These are phyloP conservation scores for Microctenopoma lineatum DNA, from an alignment of 2,797 vertebrate species.

Conservation along the genomic window DNA sequence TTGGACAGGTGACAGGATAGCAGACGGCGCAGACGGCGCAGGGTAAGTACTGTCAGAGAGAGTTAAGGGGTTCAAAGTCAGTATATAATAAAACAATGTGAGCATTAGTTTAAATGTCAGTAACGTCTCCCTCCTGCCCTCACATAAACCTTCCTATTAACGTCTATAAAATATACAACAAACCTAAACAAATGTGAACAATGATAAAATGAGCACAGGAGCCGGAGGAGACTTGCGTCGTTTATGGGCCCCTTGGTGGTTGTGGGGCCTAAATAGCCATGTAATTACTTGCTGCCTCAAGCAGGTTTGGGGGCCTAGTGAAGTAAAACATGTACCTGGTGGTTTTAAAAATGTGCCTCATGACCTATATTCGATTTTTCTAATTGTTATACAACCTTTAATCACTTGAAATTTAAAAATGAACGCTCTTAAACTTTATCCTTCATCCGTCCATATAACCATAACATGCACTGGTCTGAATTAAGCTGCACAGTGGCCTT, in stretches of 20 bases:
- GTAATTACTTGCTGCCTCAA: conserved; percentile 45
- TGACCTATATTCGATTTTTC: neutral
- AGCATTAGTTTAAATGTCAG: too few species aligned
- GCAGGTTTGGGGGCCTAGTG: conserved; percentile 36
- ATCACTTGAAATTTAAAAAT: neutral
- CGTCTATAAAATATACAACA: neutral
- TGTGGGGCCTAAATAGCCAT: conserved; percentile 43
- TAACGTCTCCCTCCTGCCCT: too few species aligned
- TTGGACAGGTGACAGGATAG: too few species aligned
- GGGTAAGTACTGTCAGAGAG: too few species aligned
- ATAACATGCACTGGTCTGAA: neutral
- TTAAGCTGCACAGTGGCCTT: neutral
- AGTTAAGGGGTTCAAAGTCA: too few species aligned
- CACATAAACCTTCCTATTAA: too few species aligned
- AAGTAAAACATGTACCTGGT: conserved; percentile 14
- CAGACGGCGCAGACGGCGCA: too few species aligned
- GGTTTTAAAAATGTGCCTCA: too few species aligned
- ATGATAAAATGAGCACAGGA: conserved; percentile 39
- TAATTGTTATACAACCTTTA: neutral
- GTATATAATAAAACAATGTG: too few species aligned
- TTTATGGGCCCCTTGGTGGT: conserved; percentile 64
- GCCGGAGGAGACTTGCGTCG: conserved; percentile 48
- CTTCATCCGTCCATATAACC: too few species aligned
- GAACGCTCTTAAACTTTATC: neutral
- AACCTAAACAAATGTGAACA: conserved; percentile 4